A percentile compares a stretch with the other conserved stretches of the same genome.
Evolutionary conservation across 2,113 vertebrate species (phyloP).

Genomic region (Otolemur garnettii): DNA sequence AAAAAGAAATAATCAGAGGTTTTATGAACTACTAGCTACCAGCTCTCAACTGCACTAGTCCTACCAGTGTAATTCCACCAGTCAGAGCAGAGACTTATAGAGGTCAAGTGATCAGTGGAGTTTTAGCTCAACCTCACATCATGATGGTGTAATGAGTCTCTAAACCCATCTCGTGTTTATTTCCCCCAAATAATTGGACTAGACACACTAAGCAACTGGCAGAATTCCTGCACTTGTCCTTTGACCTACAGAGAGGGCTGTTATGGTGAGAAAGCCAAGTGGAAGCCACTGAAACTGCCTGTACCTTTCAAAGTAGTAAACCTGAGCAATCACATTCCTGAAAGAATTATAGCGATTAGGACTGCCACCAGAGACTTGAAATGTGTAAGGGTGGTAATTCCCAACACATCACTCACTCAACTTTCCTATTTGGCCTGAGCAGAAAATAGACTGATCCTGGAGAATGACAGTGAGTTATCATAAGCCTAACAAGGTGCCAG

Average conservation of each 20-base stretch:
- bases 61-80: too few species aligned
- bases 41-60: too few species aligned
- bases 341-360: not conserved
- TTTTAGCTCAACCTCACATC: too few species aligned
- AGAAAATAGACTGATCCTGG: not conserved
- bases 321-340: not conserved
- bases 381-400: not conserved
- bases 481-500: not conserved
- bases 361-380: not conserved
- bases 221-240: too few species aligned
- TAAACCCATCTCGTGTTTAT: too few species aligned
- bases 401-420: not conserved
- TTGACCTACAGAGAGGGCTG: not conserved
- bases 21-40: too few species aligned
- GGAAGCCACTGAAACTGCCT: not conserved
- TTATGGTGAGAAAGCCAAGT: not conserved
- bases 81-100: too few species aligned
- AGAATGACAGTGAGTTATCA: not conserved
- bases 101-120: too few species aligned
- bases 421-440: not conserved
- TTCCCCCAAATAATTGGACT: too few species aligned
- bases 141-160: too few species aligned
- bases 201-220: too few species aligned
- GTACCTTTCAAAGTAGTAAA: not conserved
- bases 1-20: too few species aligned